Percentiles rank a stretch among this genome's conserved stretches.
These are phyloP conservation scores for Toxotes lorentzi DNA, from an alignment of 2,797 vertebrate species.

Conservation along the genomic window DNA sequence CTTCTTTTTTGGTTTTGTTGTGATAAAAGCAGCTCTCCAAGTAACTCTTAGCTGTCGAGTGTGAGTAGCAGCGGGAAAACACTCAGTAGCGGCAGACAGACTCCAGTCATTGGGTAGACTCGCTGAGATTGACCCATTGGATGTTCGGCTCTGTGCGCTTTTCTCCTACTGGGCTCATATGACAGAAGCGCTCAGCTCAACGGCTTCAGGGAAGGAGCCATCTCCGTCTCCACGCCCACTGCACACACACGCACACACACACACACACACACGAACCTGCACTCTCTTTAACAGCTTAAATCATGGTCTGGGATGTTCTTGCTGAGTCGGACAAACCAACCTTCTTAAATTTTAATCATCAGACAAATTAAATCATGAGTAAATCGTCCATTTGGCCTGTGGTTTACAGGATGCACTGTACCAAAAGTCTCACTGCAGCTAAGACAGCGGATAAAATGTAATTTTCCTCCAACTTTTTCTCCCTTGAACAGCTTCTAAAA, in stretches of 20 bases:
- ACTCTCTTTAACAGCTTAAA: conserved; percentile 15
- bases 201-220: conserved; percentile 55
- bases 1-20: conserved; percentile 14
- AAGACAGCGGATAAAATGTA: not conserved
- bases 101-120: conserved; percentile 30
- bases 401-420: not conserved
- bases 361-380: conserved; percentile 37
- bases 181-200: conserved; percentile 61
- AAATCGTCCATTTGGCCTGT: conserved; percentile 8
- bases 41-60: not conserved
- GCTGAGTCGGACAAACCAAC: conserved; percentile 33
- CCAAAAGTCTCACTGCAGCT: not conserved
- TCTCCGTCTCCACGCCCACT: conserved; percentile 76
- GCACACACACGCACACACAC: conserved; percentile 10
- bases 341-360: conserved; percentile 19
- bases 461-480: not conserved
- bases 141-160: conserved; percentile 53
- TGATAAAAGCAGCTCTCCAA: conserved; percentile 1
- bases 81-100: conserved; percentile 19
- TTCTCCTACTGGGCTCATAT: conserved; percentile 51
- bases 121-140: conserved; percentile 43
- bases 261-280: conserved; percentile 6
- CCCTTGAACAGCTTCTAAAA: not conserved
- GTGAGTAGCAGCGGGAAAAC: not conserved
- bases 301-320: conserved; percentile 29